phyloP scores from a whole-genome alignment of 2,113 vertebrate species.

The Xerus inauris region DNA sequence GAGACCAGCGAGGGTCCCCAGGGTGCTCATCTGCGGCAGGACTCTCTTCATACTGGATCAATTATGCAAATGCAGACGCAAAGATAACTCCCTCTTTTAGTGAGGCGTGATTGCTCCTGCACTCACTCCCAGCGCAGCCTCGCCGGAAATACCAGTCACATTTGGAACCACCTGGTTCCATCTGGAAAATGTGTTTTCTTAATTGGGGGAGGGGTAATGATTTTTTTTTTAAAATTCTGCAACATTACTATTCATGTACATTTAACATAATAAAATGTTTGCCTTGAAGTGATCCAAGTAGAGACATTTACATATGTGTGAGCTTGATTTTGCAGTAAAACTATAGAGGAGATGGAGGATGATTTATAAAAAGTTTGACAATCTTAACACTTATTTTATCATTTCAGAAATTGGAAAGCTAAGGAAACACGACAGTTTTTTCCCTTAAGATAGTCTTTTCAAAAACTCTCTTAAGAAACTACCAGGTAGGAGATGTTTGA shows the following conservation, averaged over 20 bases:
- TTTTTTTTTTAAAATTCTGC: slow-evolving; percentile 28
- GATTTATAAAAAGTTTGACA: slow-evolving; percentile 18
- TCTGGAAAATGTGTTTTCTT: slow-evolving; percentile 75
- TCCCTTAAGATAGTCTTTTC: slow-evolving; percentile 4
- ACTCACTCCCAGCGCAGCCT: slow-evolving; percentile 81
- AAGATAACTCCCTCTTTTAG: slow-evolving; percentile 87
- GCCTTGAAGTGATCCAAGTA: slow-evolving; percentile 62
- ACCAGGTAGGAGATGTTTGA: not conserved
- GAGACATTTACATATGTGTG: slow-evolving; percentile 63
- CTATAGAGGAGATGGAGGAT: not conserved
- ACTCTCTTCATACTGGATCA: slow-evolving; percentile 89
- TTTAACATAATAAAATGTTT: slow-evolving; percentile 74
- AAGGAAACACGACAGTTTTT: not conserved
- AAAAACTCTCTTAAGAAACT: slow-evolving; percentile 26
- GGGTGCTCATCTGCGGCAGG: slow-evolving; percentile 86
- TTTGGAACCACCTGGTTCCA: slow-evolving; percentile 79
- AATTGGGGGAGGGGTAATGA: slow-evolving; percentile 62
- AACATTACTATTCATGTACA: slow-evolving; percentile 74
- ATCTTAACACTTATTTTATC: slow-evolving; percentile 51
- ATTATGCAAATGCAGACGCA: slow-evolving; percentile 88
- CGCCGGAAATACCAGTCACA: slow-evolving; percentile 83
- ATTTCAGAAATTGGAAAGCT: slow-evolving; percentile 45
- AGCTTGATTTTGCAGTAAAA: slow-evolving; percentile 61
- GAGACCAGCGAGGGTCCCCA: slow-evolving; percentile 88
- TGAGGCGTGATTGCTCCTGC: slow-evolving; percentile 85